phyloP scores from a whole-genome alignment of 2,888 invertebrate genomes.

The Tupiocoris notatus region DNA sequence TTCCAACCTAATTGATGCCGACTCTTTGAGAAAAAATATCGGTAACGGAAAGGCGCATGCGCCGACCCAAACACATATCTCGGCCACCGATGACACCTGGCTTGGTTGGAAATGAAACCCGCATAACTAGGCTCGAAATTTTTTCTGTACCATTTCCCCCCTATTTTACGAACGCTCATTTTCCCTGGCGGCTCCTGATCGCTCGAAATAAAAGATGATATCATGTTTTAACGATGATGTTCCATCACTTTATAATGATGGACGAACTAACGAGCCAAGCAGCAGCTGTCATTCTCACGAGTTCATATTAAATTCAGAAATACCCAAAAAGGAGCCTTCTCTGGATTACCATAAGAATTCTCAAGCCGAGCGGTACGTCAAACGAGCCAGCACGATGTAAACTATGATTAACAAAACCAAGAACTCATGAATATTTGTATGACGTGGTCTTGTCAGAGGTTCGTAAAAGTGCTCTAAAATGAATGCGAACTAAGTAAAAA shows the following conservation, averaged over 20 bases:
- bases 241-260: background rate
- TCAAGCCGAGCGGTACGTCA: background rate
- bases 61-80: slow-evolving; percentile 7
- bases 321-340: background rate
- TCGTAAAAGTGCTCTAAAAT: background rate
- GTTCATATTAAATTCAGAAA: slow-evolving; percentile 26
- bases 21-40: slow-evolving; percentile 26
- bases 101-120: slow-evolving; percentile 4
- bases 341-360: background rate
- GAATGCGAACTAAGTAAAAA: background rate
- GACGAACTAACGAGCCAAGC: background rate
- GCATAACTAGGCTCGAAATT: background rate
- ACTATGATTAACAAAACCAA: background rate
- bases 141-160: slow-evolving; percentile 5
- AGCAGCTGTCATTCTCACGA: slow-evolving; percentile 33
- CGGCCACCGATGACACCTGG: slow-evolving; percentile 18
- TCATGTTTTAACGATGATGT: slow-evolving; percentile 9
- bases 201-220: background rate
- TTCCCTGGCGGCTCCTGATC: slow-evolving; percentile 1
- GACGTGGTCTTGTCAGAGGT: background rate
- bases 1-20: slow-evolving; percentile 27
- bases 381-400: background rate
- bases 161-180: background rate
- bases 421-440: background rate
- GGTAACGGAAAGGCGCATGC: slow-evolving; percentile 30